Conservation (phyloP, 2,797 vertebrate species). For the Melanotaenia trifasciata region DNA sequence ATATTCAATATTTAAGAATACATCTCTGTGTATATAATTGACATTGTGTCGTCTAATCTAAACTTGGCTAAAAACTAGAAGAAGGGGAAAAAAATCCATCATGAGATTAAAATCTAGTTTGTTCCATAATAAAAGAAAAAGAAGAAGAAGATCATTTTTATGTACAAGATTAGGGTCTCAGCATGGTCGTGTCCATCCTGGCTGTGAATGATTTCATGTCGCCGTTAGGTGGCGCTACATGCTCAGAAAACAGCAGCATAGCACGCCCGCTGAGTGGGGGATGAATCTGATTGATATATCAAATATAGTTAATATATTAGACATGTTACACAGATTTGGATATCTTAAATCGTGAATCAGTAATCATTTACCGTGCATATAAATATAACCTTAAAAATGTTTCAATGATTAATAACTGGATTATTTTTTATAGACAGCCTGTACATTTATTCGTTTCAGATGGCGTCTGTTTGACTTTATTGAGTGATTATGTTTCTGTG, state of each 20-base stretch:
- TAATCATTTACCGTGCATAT: too few species aligned
- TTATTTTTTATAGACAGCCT: neutral
- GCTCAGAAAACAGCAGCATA: conserved; percentile 29
- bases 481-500: neutral
- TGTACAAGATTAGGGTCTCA: neutral
- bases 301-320: conserved; percentile 6
- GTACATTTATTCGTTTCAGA: neutral
- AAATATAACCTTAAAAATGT: too few species aligned
- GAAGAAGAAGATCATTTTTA: too few species aligned
- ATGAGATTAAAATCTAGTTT: neutral
- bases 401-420: too few species aligned
- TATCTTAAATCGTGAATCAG: too few species aligned
- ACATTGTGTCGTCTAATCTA: neutral
- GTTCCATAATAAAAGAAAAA: neutral
- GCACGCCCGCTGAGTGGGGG: conserved; percentile 10
- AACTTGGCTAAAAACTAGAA: neutral
- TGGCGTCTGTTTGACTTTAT: neutral
- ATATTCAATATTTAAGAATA: too few species aligned
- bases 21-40: too few species aligned
- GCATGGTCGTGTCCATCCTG: neutral
- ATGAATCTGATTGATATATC: conserved; percentile 11
- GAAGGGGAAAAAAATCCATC: too few species aligned
- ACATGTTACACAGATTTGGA: neutral
- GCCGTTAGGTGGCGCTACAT: conserved; percentile 74
- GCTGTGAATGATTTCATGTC: neutral